Conservation (phyloP, 2,113 vertebrate genomes). For the Heptranchias perlo region DNA sequence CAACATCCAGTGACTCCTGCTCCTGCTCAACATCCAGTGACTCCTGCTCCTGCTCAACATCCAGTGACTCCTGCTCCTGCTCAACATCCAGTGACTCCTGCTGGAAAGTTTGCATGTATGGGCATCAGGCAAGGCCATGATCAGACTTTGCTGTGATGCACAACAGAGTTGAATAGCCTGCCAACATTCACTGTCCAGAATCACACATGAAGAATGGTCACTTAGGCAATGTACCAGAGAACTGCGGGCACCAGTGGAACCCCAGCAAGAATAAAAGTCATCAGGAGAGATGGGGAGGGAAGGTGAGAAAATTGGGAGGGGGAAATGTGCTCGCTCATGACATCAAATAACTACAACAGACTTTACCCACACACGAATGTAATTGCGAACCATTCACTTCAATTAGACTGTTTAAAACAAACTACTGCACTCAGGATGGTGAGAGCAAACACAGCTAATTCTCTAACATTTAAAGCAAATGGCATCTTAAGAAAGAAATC, state of each 20-base stretch:
- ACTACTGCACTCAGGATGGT: background rate
- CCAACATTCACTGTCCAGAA: background rate
- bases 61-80: background rate
- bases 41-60: background rate
- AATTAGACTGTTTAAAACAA: background rate
- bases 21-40: background rate
- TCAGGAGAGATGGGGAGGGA: no score
- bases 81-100: background rate
- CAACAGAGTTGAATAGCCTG: background rate
- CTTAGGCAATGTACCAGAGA: background rate
- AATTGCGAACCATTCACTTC: background rate
- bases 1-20: background rate
- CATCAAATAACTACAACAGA: background rate
- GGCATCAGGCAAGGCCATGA: background rate
- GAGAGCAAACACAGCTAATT: background rate
- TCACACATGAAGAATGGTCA: background rate
- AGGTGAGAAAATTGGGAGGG: background rate
- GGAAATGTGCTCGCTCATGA: background rate
- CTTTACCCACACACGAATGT: background rate
- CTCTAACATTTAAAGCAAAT: background rate
- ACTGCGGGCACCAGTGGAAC: background rate
- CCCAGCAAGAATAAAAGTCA: background rate
- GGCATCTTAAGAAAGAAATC: background rate
- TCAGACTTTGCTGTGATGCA: background rate
- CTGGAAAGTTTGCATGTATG: background rate